A percentile compares a stretch with the other conserved stretches of the same genome.
Evolutionary conservation across 1,140 invertebrate genomes (phyloP).

Genomic region (Wasmannia auropunctata): DNA sequence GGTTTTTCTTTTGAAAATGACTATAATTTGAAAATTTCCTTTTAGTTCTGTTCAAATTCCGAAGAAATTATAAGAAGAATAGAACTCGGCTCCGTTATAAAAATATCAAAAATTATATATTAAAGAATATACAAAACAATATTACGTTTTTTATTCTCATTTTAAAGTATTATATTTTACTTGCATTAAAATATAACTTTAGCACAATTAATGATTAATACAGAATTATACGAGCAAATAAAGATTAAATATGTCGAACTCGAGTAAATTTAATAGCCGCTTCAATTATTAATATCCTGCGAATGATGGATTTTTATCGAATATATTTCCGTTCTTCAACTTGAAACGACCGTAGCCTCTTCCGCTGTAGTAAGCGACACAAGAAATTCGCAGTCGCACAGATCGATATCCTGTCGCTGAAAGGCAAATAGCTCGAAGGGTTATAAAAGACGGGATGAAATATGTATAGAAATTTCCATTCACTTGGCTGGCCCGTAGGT

Average conservation of each 20-base stretch:
- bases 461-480: constrained; percentile 60
- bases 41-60: neutral
- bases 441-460: constrained; percentile 51
- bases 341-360: neutral
- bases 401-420: constrained; percentile 36
- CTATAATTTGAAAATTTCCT: neutral
- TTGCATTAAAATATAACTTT: neutral
- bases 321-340: neutral
- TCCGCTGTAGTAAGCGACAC: neutral
- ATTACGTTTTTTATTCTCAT: neutral
- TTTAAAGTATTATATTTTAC: neutral
- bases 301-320: constrained; percentile 2
- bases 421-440: constrained; percentile 43
- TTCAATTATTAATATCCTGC: neutral
- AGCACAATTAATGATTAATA: neutral
- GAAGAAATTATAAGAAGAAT: neutral
- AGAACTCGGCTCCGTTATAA: neutral
- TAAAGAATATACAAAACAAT: neutral
- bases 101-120: neutral
- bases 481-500: constrained; percentile 7
- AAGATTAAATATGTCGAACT: neutral
- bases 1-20: neutral
- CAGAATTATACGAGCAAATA: neutral
- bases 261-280: neutral
- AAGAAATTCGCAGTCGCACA: constrained; percentile 38